Conservation (phyloP, 2,113 vertebrate species). For the Caranx melampygus region DNA sequence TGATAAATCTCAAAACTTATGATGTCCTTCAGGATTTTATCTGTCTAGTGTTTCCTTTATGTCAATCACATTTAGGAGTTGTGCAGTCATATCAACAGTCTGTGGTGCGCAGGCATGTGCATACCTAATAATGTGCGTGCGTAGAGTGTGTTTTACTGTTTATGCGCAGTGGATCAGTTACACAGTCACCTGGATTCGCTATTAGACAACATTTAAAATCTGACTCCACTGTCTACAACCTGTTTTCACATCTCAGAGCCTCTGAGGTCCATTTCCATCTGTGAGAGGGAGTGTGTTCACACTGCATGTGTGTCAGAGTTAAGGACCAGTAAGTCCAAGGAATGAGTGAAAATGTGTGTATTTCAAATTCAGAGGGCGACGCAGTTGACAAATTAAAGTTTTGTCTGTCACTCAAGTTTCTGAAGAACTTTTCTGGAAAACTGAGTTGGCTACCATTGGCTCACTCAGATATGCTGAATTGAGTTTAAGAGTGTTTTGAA, state of each 20-base stretch:
- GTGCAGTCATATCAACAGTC: background rate
- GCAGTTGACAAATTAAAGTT: background rate
- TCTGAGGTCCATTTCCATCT: constrained; percentile 27
- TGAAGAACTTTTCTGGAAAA: background rate
- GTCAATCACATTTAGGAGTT: background rate
- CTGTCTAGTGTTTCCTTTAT: background rate
- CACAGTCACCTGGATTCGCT: constrained; percentile 72
- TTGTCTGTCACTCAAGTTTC: background rate
- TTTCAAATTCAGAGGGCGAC: background rate
- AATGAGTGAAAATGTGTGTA: background rate
- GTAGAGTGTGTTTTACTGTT: constrained; percentile 51
- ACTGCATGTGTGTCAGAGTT: background rate
- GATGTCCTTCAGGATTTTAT: background rate
- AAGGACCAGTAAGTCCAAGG: background rate
- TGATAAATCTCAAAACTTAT: background rate
- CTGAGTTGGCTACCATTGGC: background rate
- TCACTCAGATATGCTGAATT: constrained; percentile 27
- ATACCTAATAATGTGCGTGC: constrained; percentile 16
- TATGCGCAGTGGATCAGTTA: constrained; percentile 63
- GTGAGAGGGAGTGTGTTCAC: constrained; percentile 17
- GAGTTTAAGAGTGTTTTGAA: constrained; percentile 43
- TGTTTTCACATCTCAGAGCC: constrained; percentile 64
- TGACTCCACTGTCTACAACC: constrained; percentile 57
- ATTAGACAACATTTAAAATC: constrained; percentile 72
- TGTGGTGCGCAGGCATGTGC: constrained; percentile 3